Conservation (phyloP, 2,113 vertebrate species). For the Anolis carolinensis region DNA sequence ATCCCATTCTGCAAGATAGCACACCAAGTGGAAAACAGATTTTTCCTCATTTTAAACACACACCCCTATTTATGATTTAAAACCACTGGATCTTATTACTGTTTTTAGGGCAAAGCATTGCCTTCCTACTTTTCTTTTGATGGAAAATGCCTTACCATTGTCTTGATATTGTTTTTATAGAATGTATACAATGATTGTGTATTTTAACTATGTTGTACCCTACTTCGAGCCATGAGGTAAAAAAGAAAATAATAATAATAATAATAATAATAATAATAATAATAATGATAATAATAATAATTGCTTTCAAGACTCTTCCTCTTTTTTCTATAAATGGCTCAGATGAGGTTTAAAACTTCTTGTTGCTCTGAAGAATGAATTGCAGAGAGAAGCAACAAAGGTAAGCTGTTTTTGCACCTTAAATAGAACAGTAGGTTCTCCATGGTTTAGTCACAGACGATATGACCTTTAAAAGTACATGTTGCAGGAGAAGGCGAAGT, state of each 20-base stretch:
- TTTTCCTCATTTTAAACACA: neutral
- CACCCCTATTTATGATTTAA: neutral
- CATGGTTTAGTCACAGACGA: neutral
- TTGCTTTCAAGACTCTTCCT: neutral
- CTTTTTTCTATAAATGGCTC: neutral
- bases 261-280: too few relatives aligned
- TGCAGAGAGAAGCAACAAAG: neutral
- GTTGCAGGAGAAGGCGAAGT: neutral
- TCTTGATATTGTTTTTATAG: too few relatives aligned
- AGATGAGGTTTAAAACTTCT: neutral
- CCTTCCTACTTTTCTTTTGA: neutral
- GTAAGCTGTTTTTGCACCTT: neutral
- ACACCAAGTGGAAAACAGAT: neutral
- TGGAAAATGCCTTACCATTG: neutral
- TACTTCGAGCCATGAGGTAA: too few relatives aligned
- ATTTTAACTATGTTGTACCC: too few relatives aligned
- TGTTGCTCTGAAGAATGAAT: constrained; percentile 19
- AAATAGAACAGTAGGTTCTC: constrained; percentile 8
- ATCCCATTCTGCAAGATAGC: neutral
- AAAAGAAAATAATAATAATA: too few relatives aligned
- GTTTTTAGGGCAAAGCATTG: neutral
- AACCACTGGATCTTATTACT: neutral
- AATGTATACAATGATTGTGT: too few relatives aligned
- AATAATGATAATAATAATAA: too few relatives aligned
- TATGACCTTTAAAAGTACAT: neutral